Base-by-base conservation (phyloP, 2,113 vertebrate species). In the Oceanodroma tethys region DNA sequence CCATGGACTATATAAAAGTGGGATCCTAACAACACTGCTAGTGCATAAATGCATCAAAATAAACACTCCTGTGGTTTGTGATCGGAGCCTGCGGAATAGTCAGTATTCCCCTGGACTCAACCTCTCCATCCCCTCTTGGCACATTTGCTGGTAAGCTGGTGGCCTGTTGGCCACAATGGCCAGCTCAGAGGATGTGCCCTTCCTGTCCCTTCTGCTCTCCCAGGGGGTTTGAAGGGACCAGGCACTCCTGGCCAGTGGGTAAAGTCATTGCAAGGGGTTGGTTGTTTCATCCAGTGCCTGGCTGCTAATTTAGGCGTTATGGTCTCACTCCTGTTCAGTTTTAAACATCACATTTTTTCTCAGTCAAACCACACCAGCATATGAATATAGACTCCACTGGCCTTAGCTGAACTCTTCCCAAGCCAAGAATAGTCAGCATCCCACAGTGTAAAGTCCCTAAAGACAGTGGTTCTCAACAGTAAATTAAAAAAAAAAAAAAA, bases 391-490 rank as follows among this genome's bases (percentile, higher is more conserved):
- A 58, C 22, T 75, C 42, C 26, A 32, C 2, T 84, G 75, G 80
- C 88, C 94, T 91, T 21, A 90, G 86, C n/a, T 88, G 95, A 93
- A 94, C 95, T 86, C 38, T 70, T 78, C 79, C 48, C 4, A 81
- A 81, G 59, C 17, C 80, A 86, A 53, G 56, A 91, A 92, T 48
- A 96, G 72, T 21, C 72, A 79, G 43, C 36, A 72, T 79, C 59
- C 72, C 5, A 4, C 66, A 58, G n/a, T 38, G 42, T 45, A 5
- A 91, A 66, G 63, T 93, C 71, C 74, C 62, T 80, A 56, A 85
- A 93, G 73, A 87, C 38, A 72, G 58, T 48, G 36, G 67, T 70
- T 92, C 92, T 83, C 85, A 86, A 67, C 19, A 40, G 70, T 66
- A 85, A 72, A 88, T 82, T 43, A 4, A 43, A 42, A 62, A 67